Evolutionary conservation across 2,888 invertebrate genomes (phyloP), one percentile per base, ranked within the genome.

Genomic region (Himalopsyche tibetana): DNA sequence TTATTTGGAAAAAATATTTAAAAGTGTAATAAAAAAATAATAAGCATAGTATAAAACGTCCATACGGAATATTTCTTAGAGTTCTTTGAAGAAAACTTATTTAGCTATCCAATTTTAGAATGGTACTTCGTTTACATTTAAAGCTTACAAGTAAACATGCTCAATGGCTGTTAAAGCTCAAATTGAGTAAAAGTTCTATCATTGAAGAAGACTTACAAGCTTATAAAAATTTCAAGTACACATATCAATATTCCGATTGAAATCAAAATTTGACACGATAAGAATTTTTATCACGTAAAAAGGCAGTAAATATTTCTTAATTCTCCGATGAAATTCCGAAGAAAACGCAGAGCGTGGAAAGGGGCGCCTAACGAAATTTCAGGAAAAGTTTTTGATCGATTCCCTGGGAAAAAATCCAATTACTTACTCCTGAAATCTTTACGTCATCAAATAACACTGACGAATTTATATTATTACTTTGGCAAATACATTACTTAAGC

Each of bases 291-390:
- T 74, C 74, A 38, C 74, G 63, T 63, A 74, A 74, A 74, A 74
- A 74, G 38, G 28, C 74, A 74, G 74, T 74, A 74, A 36, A 74
- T 74, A 38, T 74, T 74, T 74, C 74, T 74, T 74, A 74, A 74
- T 74, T 74, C 28, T 74, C 74, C 74, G 3, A 38, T 74, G 74
- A 74, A 74, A 38, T 74, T 74, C 15, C 74, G 15, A 38, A 36
- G 36, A 74, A 74, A 74, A 74, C 36, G 28, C 69, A 69, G 69
- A 11, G 36, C 12, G 38, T 9, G 15, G 15, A 15, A 15, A 15
- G 15, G 15, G 51, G 15, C 51, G 74, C 38, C 74, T 74, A 74
- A 74, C 74, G 5, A 36, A 74, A 74, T 74, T 74, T 74, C 38
- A 15, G 12, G 38, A 74, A 74, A 74, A 74, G 36, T 74, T 74